Percentiles rank a stretch among this genome's conserved stretches.
Conservation (phyloP, 1,140 invertebrate genomes). For the Drosophila takahashii region DNA sequence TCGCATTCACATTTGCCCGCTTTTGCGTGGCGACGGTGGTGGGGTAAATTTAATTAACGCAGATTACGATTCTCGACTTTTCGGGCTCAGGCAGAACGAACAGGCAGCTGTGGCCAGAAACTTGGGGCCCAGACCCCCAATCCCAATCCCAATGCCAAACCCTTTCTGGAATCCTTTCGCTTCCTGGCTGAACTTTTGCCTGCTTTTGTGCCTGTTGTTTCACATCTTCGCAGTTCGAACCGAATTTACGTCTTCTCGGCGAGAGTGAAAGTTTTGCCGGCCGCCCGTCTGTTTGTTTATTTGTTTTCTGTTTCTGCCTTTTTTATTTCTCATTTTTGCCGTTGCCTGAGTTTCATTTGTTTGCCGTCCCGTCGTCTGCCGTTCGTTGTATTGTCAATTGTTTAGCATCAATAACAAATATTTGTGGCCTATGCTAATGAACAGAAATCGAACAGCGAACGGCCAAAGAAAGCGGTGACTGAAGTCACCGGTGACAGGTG, state of each 20-base stretch:
- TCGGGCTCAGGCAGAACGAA: background rate
- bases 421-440: conserved; percentile 74
- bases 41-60: conserved; percentile 63
- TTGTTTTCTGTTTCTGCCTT: conserved; percentile 16
- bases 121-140: conserved; percentile 4
- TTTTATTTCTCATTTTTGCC: background rate
- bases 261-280: conserved; percentile 67
- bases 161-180: background rate
- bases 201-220: conserved; percentile 4
- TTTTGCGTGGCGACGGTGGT: background rate
- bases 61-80: conserved; percentile 63
- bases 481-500: conserved; percentile 1
- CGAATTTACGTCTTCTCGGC: conserved; percentile 54
- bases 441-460: conserved; percentile 46
- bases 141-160: background rate
- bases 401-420: conserved; percentile 77
- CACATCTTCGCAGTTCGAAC: conserved; percentile 33
- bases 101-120: conserved; percentile 48
- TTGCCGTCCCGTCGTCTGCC: conserved; percentile 22
- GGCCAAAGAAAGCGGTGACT: conserved; percentile 38
- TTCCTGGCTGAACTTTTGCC: background rate
- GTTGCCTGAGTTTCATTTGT: conserved; percentile 36
- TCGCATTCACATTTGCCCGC: conserved; percentile 43
- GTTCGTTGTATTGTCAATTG: conserved; percentile 57
- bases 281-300: conserved; percentile 43